Conservation (phyloP, 2,888 invertebrate genomes). For the Adelognathus sp. region DNA sequence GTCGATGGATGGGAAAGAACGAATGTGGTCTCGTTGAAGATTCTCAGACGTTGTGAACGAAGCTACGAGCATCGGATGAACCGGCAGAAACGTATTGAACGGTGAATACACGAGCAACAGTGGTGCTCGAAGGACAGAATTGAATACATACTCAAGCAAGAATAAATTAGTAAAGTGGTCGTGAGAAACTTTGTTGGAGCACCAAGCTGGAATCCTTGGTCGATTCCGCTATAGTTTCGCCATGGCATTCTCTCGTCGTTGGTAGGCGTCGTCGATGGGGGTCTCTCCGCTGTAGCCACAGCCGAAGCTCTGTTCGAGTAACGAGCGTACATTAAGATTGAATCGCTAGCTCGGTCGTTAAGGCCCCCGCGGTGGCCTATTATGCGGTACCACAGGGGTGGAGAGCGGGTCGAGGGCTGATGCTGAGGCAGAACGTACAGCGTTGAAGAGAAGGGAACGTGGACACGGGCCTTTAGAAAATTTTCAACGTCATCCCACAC, state of each 20-base stretch:
- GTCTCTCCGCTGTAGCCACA: conserved; percentile 41
- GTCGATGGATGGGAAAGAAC: background rate
- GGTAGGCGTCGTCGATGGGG: background rate
- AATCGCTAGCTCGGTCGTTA: conserved; percentile 74
- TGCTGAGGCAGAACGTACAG: background rate
- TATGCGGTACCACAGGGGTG: conserved; percentile 58
- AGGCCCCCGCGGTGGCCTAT: conserved; percentile 68
- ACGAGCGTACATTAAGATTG: conserved; percentile 75
- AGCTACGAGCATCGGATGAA: background rate
- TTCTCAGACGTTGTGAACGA: background rate
- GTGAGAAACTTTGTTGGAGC: conserved; percentile 39
- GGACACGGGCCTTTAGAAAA: conserved; percentile 67
- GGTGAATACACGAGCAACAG: conserved; percentile 4
- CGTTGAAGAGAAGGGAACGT: background rate
- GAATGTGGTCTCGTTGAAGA: background rate
- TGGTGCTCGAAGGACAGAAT: background rate
- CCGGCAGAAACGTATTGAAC: background rate
- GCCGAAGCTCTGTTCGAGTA: conserved; percentile 66
- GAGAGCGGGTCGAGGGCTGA: conserved; percentile 14
- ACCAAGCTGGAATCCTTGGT: conserved; percentile 14
- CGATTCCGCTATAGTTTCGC: conserved; percentile 6
- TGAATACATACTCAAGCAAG: background rate
- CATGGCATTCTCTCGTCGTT: conserved; percentile 1
- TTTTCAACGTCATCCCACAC: conserved; percentile 59
- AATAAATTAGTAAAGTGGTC: conserved; percentile 34